These are phyloP conservation scores for Altica lythri DNA, from an alignment of 2,888 invertebrate species.

Conservation along the genomic window DNA sequence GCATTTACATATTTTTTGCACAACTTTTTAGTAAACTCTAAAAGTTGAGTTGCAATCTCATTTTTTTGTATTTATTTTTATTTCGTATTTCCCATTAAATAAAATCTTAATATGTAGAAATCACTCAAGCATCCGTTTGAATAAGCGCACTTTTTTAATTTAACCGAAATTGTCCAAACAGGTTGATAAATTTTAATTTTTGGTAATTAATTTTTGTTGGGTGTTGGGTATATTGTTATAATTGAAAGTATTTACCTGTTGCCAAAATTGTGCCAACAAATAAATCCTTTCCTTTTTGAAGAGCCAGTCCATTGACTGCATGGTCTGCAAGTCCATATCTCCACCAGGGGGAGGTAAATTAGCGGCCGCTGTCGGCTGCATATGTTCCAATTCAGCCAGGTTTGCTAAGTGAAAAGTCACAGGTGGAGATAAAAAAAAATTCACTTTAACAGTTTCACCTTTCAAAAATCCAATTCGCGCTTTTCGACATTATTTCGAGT, in stretches of 20 bases:
- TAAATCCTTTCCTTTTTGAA: slow-evolving; percentile 95
- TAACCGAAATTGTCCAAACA: too few species aligned
- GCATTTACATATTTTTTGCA: too few species aligned
- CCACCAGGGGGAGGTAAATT: slow-evolving; percentile 64
- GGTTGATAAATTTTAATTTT: too few species aligned
- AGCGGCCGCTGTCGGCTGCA: slow-evolving; percentile 76
- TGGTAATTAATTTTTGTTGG: not conserved
- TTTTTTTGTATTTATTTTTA: too few species aligned
- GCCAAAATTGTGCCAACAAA: slow-evolving; percentile 93
- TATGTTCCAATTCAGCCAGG: slow-evolving; percentile 60
- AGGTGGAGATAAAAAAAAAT: slow-evolving; percentile 1
- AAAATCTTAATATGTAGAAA: too few species aligned
- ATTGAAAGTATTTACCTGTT: slow-evolving; percentile 75
- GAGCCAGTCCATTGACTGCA: slow-evolving; percentile 96
- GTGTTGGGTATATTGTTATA: not conserved
- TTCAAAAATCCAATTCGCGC: slow-evolving; percentile 27
- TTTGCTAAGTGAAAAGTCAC: slow-evolving; percentile 38
- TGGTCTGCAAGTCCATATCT: slow-evolving; percentile 91
- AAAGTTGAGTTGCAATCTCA: too few species aligned
- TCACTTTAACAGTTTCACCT: slow-evolving; percentile 22
- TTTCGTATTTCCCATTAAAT: too few species aligned
- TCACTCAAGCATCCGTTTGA: too few species aligned
- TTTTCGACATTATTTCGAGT: slow-evolving; percentile 22
- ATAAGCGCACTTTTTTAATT: too few species aligned
- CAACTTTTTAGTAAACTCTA: too few species aligned